Base-by-base conservation (phyloP, 30 jellyfish, hydroid and myxozoan genomes). In the Pelagia noctiluca region DNA sequence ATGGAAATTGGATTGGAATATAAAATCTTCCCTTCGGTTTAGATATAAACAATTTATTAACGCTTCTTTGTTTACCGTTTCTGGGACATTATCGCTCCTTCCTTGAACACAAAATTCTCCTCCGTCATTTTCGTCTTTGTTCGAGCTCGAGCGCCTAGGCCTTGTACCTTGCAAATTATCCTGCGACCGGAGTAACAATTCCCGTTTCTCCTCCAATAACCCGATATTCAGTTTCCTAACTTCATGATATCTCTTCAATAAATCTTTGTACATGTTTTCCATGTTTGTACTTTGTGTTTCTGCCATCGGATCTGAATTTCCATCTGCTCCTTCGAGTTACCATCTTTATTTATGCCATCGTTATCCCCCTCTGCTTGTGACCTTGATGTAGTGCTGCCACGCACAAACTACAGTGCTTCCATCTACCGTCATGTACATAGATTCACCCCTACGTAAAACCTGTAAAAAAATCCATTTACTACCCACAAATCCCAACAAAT, bases 201-300 rank as follows among this genome's bases (percentile, higher is more conserved):
- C 87, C n/a, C 94, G 18, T 60, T 71, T 84, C 63, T 84, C 94
- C 48, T 84, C 94, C 54, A 84, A 34, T 50, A 84, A 48, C 36
- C 48, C 49, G 18, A 84, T 84, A 63, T 84, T 84, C 18, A 66
- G 26, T 63, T 71, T 63, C 42, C 86, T 60, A 11, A 52, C 50
- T 42, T 71, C 94, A 53, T 61, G 50, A 37, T 66, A 84, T 37
- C 78, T 23, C 42, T 60, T 61, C 36, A 38, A 34, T 31, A 84
- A 54, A 8, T 69, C 94, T 5, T 50, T 35, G 35, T 77, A 77
- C 88, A 77, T 35, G 12, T 18, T 34, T 32, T 77, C 88, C 0
- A 23, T 35, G 77, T 57, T 54, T 26, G 48, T 30, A 5, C 64
- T 21, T 23, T 35, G 78, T 21, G 21, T 31, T 31, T 47, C 87